These are phyloP conservation scores for Pachydiplax longipennis DNA, from an alignment of 2,888 invertebrate species.

Conservation along the genomic window DNA sequence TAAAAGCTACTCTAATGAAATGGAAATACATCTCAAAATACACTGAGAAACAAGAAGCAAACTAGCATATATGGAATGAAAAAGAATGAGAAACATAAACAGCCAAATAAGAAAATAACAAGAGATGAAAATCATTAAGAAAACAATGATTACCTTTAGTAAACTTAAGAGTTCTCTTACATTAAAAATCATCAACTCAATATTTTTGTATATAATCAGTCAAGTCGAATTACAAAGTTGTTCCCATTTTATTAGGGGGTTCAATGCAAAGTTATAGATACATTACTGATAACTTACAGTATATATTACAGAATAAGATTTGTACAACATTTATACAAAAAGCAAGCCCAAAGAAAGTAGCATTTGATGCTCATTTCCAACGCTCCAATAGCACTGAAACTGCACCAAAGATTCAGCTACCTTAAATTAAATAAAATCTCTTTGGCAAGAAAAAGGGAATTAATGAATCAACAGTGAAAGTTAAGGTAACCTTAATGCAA, in stretches of 20 bases:
- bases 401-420: neutral
- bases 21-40: too few relatives aligned
- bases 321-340: slow-evolving; percentile 43
- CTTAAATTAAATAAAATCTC: slow-evolving; percentile 26
- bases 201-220: neutral
- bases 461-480: slow-evolving; percentile 36
- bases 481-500: slow-evolving; percentile 19
- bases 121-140: neutral
- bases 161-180: neutral
- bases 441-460: slow-evolving; percentile 42
- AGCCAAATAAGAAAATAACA: too few relatives aligned
- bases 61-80: too few relatives aligned
- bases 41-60: too few relatives aligned
- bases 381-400: neutral
- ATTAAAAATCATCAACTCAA: neutral
- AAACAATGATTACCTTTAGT: neutral
- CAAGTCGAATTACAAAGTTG: slow-evolving; percentile 18
- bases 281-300: slow-evolving; percentile 31
- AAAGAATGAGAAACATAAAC: too few relatives aligned
- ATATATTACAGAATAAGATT: slow-evolving; percentile 25
- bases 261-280: neutral
- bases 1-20: too few relatives aligned
- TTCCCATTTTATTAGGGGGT: slow-evolving; percentile 16
- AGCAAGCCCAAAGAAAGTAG: slow-evolving; percentile 40
- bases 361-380: neutral